phyloP scores from a whole-genome alignment of 2,113 vertebrate species.

The Chaenocephalus aceratus region DNA sequence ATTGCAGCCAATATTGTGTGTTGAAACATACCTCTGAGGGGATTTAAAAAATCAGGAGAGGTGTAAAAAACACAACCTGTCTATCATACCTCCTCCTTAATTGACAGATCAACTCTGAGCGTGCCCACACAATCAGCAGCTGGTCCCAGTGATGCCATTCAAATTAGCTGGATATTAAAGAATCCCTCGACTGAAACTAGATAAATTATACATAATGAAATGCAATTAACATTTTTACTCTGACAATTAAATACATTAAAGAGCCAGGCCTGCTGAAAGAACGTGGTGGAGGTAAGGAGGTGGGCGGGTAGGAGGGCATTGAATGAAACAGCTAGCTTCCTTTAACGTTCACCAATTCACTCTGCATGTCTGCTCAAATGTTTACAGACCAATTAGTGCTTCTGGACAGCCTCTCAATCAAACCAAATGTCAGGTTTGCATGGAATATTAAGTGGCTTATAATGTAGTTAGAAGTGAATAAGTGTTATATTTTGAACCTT shows the following conservation, averaged over 20 bases:
- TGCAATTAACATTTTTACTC: constrained; percentile 82
- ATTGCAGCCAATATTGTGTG: constrained; percentile 14
- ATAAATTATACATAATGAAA: constrained; percentile 83
- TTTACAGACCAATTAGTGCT: constrained; percentile 74
- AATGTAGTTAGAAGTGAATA: constrained; percentile 44
- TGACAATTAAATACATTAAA: constrained; percentile 80
- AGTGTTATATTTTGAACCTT: constrained; percentile 51
- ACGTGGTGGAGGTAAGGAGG: constrained; percentile 19
- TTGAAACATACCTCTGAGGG: constrained; percentile 27
- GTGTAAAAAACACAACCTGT: constrained; percentile 63
- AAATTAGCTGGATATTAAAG: constrained; percentile 79
- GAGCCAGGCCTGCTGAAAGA: constrained; percentile 52
- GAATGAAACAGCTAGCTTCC: constrained; percentile 56
- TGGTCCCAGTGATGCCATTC: constrained; percentile 67
- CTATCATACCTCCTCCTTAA: constrained; percentile 63
- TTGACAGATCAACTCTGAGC: constrained; percentile 71
- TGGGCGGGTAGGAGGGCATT: neutral
- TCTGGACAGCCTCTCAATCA: constrained; percentile 68
- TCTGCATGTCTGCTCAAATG: constrained; percentile 65
- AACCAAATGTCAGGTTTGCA: constrained; percentile 71
- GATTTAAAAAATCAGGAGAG: constrained; percentile 38
- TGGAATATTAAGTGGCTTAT: constrained; percentile 70
- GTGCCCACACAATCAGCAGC: constrained; percentile 69
- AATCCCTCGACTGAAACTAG: constrained; percentile 77
- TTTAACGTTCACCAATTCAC: constrained; percentile 51